These are phyloP conservation scores for Plagodis pulveraria DNA, from an alignment of 2,888 invertebrate species.

Conservation along the genomic window DNA sequence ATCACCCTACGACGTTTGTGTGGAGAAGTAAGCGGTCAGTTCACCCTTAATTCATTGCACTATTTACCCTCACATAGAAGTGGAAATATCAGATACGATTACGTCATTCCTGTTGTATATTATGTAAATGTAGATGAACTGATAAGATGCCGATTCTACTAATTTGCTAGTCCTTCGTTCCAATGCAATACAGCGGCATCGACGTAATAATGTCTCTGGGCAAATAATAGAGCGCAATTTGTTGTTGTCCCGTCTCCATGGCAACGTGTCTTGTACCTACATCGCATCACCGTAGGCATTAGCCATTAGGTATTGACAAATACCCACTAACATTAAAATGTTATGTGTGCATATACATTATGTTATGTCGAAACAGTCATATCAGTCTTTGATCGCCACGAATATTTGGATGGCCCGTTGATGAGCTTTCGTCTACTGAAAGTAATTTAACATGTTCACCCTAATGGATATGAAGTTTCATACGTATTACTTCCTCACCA, in stretches of 20 bases:
- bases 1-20: too few species aligned
- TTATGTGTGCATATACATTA: constrained; percentile 44
- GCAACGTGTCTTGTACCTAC: constrained; percentile 73
- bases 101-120: too few species aligned
- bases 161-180: constrained; percentile 14
- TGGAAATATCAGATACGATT: too few species aligned
- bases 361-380: constrained; percentile 60
- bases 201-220: constrained; percentile 28
- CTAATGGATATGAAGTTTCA: constrained; percentile 25
- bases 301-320: constrained; percentile 79
- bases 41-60: too few species aligned
- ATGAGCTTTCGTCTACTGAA: constrained; percentile 53
- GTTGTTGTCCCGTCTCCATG: constrained; percentile 70
- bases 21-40: too few species aligned
- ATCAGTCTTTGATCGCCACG: constrained; percentile 60
- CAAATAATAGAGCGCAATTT: constrained; percentile 53
- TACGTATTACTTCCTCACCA: constrained; percentile 31
- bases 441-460: constrained; percentile 45
- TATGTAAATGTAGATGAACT: too few species aligned
- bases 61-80: too few species aligned
- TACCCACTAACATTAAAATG: constrained; percentile 56
- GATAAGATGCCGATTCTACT: too few species aligned
- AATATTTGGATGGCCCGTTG: constrained; percentile 57
- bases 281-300: constrained; percentile 64
- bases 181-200: constrained; percentile 12